phyloP scores from a whole-genome alignment of 2,113 vertebrate genomes.

The Atrichornis clamosus region DNA sequence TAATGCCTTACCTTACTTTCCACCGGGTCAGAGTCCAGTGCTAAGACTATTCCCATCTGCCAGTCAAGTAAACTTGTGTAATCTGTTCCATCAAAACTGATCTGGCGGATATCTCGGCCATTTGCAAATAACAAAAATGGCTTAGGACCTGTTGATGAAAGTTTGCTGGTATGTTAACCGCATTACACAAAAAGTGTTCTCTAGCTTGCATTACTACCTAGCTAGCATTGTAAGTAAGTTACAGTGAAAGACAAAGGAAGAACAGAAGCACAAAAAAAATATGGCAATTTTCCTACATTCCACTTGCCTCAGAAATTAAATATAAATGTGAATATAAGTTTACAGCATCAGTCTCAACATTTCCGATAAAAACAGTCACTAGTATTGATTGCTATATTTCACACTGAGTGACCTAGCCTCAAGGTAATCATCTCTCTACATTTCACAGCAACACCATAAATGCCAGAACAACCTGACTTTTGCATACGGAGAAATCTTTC shows the following conservation, averaged over 20 bases:
- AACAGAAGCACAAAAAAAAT: not conserved
- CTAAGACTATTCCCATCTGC: conserved; percentile 83
- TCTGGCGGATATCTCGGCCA: conserved; percentile 77
- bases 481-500: not conserved
- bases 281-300: not conserved
- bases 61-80: conserved; percentile 78
- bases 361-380: not conserved
- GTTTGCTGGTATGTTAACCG: not conserved
- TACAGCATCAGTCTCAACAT: not conserved
- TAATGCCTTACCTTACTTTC: conserved; percentile 81
- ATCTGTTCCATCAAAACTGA: conserved; percentile 80
- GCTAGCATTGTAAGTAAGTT: rapidly evolving
- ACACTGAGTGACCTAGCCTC: not conserved
- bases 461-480: not conserved
- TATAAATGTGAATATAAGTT: not conserved
- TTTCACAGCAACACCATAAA: not conserved
- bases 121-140: conserved; percentile 87
- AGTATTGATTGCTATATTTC: rapidly evolving
- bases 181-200: not conserved
- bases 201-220: not conserved
- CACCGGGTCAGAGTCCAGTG: conserved; percentile 89
- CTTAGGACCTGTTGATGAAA: conserved; percentile 76
- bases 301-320: not conserved
- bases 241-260: not conserved
- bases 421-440: not conserved